phyloP scores from a whole-genome alignment of 2,888 invertebrate genomes.

The Galerucella nymphaeae region DNA sequence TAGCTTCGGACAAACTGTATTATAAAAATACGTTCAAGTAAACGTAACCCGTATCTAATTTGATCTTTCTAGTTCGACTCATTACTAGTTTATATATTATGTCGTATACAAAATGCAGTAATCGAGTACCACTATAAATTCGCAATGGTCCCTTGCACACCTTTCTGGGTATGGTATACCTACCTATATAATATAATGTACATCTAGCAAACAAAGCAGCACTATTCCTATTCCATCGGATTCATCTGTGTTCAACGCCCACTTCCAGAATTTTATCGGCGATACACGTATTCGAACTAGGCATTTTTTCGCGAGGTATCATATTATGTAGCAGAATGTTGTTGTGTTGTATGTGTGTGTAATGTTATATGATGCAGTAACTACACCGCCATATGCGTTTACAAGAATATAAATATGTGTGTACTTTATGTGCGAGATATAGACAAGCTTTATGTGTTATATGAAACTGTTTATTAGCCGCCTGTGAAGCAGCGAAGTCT shows the following conservation, averaged over 20 bases:
- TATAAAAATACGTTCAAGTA: not conserved
- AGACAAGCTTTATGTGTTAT: conserved; percentile 36
- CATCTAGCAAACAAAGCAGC: conserved; percentile 31
- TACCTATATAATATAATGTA: not conserved
- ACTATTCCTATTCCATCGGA: conserved; percentile 13
- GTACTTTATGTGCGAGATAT: conserved; percentile 37
- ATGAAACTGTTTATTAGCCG: conserved; percentile 35
- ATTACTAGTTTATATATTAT: conserved; percentile 24
- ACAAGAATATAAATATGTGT: conserved; percentile 40
- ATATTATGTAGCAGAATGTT: conserved; percentile 42
- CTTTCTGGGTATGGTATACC: conserved; percentile 22
- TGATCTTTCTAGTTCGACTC: conserved; percentile 7
- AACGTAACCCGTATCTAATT: not conserved
- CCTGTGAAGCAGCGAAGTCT: conserved; percentile 23
- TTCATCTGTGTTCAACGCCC: conserved; percentile 31
- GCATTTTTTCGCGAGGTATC: conserved; percentile 35
- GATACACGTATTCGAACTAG: conserved; percentile 35
- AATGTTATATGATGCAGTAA: conserved; percentile 41
- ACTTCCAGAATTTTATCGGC: conserved; percentile 37
- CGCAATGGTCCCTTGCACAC: conserved; percentile 28
- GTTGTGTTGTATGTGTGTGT: conserved; percentile 33
- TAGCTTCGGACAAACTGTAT: not conserved
- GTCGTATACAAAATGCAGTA: conserved; percentile 13
- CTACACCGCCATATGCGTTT: conserved; percentile 31
- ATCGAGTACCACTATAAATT: conserved; percentile 20